Base-by-base conservation (phyloP, 1,140 invertebrate genomes). In the Drosophila pandora region DNA sequence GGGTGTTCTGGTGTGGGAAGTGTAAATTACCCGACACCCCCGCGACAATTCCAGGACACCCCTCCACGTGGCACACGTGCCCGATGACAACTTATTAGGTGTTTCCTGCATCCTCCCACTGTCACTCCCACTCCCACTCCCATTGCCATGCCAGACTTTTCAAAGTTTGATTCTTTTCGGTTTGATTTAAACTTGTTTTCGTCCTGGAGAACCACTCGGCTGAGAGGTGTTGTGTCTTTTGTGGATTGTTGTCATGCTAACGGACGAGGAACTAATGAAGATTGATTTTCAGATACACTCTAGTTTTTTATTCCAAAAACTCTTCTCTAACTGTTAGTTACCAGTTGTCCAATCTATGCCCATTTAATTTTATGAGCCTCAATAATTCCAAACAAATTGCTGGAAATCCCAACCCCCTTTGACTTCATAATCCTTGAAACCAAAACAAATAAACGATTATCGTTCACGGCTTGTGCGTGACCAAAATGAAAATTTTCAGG, bases 361-460 rank as follows among this genome's bases (percentile, higher is more conserved):
- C 12, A 17, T 32, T 48, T 30, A 5, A 32, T 55, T 45, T 17
- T 10, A 23, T 6, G 43, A 25, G 9, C 17, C 23, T 12, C n/a
- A 32, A 47, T 34, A 41, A 67, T 37, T 39, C 54, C 54, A 22
- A 32, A 41, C 52, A 53, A 57, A 48, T 54, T 57, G 34, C 9
- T 7, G 50, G 4, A 58, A 39, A 65, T 75, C 54, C 34, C 47
- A n/a, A 57, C 34, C 10, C 45, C 39, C 21, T 60, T 68, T 85
- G 76, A 80, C 81, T 85, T 72, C 61, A 54, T 61, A 55, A 55
- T 41, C 45, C 52, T 67, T 21, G 68, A 76, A 47, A 48, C 62
- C 67, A 80, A 85, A 84, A 84, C 81, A 84, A 80, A 84, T 84
- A 79, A 57, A 80, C 54, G 71, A 71, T 80, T 80, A 76, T 80